Conservation (phyloP, 2,113 vertebrate genomes). For the Corythaixoides concolor region DNA sequence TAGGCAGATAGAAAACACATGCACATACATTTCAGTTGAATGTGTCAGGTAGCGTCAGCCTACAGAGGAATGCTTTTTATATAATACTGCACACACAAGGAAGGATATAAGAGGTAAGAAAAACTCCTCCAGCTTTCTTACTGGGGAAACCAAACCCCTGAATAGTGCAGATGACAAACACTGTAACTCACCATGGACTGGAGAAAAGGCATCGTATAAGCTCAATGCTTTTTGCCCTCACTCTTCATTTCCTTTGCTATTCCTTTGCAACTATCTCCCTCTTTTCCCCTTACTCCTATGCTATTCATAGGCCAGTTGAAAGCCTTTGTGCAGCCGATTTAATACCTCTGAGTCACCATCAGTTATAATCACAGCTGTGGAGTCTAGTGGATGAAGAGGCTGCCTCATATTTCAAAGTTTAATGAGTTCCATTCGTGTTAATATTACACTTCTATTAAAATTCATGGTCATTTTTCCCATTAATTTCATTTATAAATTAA, state of each 20-base stretch:
- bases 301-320: not conserved
- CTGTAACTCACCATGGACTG: not conserved
- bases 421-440: conserved; percentile 27
- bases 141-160: not conserved
- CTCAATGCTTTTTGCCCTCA: not conserved
- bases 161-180: not conserved
- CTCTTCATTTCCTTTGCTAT: not conserved
- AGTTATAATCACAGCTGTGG: not conserved
- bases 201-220: not conserved
- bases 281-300: not conserved
- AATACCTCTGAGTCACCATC: not conserved
- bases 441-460: conserved; percentile 21
- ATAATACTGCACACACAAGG: not conserved
- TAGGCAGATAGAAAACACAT: not conserved
- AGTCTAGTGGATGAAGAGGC: not conserved
- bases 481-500: conserved; percentile 33
- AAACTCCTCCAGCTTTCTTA: not conserved
- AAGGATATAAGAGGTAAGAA: not conserved
- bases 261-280: not conserved
- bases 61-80: not conserved
- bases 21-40: not conserved
- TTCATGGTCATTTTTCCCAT: not conserved
- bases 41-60: not conserved
- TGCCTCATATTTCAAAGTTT: conserved; percentile 1
- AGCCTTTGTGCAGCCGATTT: not conserved